phyloP scores from a whole-genome alignment of 2,888 invertebrate species.

The Eulithis testata region DNA sequence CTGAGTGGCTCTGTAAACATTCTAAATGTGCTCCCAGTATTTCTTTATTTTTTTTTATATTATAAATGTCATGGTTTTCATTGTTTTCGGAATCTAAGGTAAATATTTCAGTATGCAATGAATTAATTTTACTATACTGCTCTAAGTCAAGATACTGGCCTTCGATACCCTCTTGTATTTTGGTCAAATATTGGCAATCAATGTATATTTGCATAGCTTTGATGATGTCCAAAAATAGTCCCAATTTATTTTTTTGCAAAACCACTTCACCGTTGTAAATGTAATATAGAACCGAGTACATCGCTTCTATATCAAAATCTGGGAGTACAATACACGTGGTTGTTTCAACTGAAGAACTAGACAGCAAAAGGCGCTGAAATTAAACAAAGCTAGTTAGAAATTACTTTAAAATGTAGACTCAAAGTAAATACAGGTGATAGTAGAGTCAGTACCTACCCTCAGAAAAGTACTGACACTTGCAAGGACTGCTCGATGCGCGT shows the following conservation, averaged over 20 bases:
- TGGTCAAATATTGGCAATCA: slow-evolving; percentile 59
- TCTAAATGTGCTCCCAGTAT: slow-evolving; percentile 48
- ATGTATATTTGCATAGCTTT: slow-evolving; percentile 73
- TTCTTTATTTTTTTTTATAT: slow-evolving; percentile 56
- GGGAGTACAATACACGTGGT: slow-evolving; percentile 87
- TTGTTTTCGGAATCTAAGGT: slow-evolving; percentile 47
- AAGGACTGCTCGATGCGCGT: slow-evolving; percentile 87
- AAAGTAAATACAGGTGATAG: not conserved
- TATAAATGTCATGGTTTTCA: slow-evolving; percentile 50
- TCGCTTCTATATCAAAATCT: slow-evolving; percentile 85
- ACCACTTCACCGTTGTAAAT: slow-evolving; percentile 88
- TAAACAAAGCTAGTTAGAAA: slow-evolving; percentile 5
- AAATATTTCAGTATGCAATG: slow-evolving; percentile 48
- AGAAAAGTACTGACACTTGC: slow-evolving; percentile 88
- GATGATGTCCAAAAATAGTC: slow-evolving; percentile 85
- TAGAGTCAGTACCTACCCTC: slow-evolving; percentile 72
- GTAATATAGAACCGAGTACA: slow-evolving; percentile 87
- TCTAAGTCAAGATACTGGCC: slow-evolving; percentile 38
- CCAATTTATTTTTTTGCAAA: slow-evolving; percentile 82
- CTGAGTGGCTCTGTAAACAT: slow-evolving; percentile 49
- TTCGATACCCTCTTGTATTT: slow-evolving; percentile 43
- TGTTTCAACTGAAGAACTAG: slow-evolving; percentile 69
- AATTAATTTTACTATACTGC: slow-evolving; percentile 35
- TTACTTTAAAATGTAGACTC: not conserved
- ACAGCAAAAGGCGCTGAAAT: slow-evolving; percentile 67